phyloP scores from a whole-genome alignment of 2,113 vertebrate genomes.

The Falcunculus frontatus region DNA sequence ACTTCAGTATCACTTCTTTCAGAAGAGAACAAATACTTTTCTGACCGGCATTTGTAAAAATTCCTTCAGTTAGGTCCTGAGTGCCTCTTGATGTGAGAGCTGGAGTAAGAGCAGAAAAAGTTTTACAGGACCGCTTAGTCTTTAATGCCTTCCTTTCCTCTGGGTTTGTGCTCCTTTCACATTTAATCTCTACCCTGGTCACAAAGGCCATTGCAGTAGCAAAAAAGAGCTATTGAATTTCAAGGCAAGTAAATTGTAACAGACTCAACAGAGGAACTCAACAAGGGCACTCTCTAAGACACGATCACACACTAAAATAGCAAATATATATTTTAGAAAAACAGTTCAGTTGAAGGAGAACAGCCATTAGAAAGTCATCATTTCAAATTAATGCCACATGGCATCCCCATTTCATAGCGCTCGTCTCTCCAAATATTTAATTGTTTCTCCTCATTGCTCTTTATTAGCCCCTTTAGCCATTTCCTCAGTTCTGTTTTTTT shows the following conservation, averaged over 20 bases:
- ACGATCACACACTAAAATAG: neutral
- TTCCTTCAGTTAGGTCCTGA: neutral
- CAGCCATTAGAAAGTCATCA: neutral
- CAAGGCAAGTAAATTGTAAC: neutral
- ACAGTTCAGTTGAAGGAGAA: neutral
- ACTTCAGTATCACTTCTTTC: neutral
- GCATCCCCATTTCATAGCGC: neutral
- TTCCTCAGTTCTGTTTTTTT: neutral
- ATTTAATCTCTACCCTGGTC: neutral
- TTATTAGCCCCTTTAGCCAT: neutral
- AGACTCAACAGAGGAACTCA: neutral
- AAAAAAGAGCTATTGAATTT: neutral
- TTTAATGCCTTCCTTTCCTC: neutral
- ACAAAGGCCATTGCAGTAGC: neutral
- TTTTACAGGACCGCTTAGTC: neutral
- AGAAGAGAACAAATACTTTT: neutral
- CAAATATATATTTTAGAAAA: neutral
- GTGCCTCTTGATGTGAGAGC: neutral
- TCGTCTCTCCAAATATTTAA: neutral
- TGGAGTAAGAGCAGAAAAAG: neutral
- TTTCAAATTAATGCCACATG: neutral
- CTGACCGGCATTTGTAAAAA: neutral
- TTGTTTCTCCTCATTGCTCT: neutral
- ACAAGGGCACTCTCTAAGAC: neutral
- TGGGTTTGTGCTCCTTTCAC: neutral